A percentile compares a stretch with the other conserved stretches of the same genome.
phyloP scores from a whole-genome alignment of 2,888 invertebrate species.

The Himalopsyche tibetana region DNA sequence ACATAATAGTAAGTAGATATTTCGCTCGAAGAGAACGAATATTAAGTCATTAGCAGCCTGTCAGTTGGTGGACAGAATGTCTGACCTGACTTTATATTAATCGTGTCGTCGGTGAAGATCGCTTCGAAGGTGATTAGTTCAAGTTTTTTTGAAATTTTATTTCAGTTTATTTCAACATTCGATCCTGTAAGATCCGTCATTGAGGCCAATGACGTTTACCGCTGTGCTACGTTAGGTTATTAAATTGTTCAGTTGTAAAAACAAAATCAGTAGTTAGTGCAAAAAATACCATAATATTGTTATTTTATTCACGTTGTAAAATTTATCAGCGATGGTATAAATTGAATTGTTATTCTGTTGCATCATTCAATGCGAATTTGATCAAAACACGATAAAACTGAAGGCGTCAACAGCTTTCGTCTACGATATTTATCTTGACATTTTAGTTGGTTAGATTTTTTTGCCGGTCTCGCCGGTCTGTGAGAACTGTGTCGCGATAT shows the following conservation, averaged over 20 bases:
- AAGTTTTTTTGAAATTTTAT: no score
- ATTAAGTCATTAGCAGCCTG: neutral
- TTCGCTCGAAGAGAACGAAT: neutral
- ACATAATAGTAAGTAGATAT: neutral
- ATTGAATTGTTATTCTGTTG: neutral
- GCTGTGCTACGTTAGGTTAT: no score
- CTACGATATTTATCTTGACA: constrained; percentile 14
- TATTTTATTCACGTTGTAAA: no score
- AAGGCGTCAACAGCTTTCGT: constrained; percentile 5
- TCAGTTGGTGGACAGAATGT: neutral
- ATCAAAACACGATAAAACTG: neutral
- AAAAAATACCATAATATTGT: no score
- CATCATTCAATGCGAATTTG: neutral
- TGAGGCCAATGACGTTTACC: no score
- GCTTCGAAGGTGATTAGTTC: neutral
- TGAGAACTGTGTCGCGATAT: constrained; percentile 50
- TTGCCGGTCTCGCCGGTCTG: neutral
- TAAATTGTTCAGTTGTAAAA: no score
- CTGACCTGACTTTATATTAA: neutral
- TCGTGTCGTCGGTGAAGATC: neutral
- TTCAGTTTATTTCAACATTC: no score
- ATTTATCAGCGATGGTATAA: neutral
- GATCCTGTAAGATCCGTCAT: no score
- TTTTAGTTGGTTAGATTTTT: constrained; percentile 9
- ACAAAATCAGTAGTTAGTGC: no score